These are phyloP conservation scores for Noctua comes DNA, from an alignment of 2,888 invertebrate species.

Conservation along the genomic window DNA sequence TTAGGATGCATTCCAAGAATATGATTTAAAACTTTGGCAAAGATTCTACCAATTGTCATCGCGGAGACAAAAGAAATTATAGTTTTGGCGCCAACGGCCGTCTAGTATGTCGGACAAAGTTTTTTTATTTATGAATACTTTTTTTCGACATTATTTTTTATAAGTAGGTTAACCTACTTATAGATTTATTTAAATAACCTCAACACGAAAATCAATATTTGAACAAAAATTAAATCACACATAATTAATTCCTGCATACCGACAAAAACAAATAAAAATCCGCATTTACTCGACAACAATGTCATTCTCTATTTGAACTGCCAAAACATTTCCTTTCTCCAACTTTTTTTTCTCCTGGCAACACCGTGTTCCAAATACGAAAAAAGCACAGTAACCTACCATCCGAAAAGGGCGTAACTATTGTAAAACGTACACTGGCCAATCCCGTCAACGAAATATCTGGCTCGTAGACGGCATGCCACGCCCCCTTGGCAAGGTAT, in stretches of 20 bases:
- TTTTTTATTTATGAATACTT: constrained; percentile 4
- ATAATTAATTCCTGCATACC: background rate
- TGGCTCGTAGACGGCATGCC: constrained; percentile 62
- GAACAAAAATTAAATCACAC: background rate
- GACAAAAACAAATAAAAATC: background rate
- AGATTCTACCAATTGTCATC: constrained; percentile 53
- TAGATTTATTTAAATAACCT: background rate
- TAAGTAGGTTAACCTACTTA: background rate
- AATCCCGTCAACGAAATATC: constrained; percentile 61
- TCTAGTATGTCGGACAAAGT: background rate
- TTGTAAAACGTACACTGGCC: constrained; percentile 58
- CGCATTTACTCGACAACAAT: background rate
- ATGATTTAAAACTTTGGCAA: constrained; percentile 67
- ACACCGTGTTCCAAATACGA: constrained; percentile 25
- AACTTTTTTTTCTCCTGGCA: constrained; percentile 17
- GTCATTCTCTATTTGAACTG: constrained; percentile 29
- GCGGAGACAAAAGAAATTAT: constrained; percentile 49
- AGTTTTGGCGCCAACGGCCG: constrained; percentile 62
- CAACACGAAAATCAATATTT: constrained; percentile 2
- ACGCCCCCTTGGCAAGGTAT: constrained; percentile 73
- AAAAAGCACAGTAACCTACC: constrained; percentile 31
- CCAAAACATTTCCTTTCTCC: background rate
- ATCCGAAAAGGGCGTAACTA: constrained; percentile 69
- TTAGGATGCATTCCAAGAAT: constrained; percentile 65
- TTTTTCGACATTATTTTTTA: background rate